Base-by-base conservation (phyloP, 1,140 invertebrate genomes). In the Aphaenogaster floridana region DNA sequence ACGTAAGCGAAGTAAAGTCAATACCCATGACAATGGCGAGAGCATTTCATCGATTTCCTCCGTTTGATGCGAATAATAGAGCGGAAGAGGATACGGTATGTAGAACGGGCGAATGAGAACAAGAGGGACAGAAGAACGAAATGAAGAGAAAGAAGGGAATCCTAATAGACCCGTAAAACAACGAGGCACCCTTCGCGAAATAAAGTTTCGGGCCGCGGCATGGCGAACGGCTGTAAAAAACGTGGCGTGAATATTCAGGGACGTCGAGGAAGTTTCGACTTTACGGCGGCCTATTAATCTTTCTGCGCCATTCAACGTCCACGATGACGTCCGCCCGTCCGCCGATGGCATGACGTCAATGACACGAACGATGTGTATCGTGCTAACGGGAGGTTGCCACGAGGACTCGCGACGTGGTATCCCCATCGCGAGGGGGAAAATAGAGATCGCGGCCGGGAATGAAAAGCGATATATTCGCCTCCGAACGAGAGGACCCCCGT, bases 201-300 rank as follows among this genome's bases (percentile, higher is more conserved):
- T 61, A 15, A 74, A 84, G 69, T 45, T 61, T 50, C n/a, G 68
- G 11, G 13, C 11, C 45, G n/a, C 39, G 42, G 28, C 77, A 8
- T 57, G 6, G 54, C 54, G 34, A 77, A 5, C n/a, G 48, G 63
- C 13, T n/a, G 76, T 66, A 78, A 77, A 85, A 86, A 45, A 54
- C 34, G 50, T 15, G 17, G 11, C 8, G 52, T 66, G 61, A 79
- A 86, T 86, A 79, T 86, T 79, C 83, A 79, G 83, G 11, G n/a
- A 79, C 15, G 59, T 66, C 59, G 48, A 86, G 52, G 39, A 79
- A 79, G 59, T 86, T 79, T 79, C 63, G 63, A 86, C 48, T 86
- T 86, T 61, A 45, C 83, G 74, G 15, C 42, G 13, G 45, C n/a
- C 83, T 79, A 86, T 86, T 86, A 86, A 86, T 86, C 83, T 79